Base-by-base conservation (phyloP, 2,888 invertebrate species). In the Parnassius apollo region DNA sequence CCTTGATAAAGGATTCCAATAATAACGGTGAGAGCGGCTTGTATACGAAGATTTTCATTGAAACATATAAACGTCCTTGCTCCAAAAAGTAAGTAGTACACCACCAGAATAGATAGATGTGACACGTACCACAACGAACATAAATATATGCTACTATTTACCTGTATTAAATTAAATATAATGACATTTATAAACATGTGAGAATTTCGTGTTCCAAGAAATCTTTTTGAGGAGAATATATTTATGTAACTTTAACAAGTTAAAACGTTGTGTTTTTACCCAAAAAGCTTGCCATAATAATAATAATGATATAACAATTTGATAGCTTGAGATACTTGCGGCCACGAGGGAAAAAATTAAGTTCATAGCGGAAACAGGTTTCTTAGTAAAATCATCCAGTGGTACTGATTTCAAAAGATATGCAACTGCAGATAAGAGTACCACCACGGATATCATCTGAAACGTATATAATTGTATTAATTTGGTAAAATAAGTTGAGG, bases 71-170 rank as follows among this genome's bases (percentile, higher is more conserved):
- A 22, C 0, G 65, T n/a, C 51, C 75, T 77, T 2, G 73, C 70
- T 8, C 63, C 35, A 64, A 78, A 78, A 59, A 87, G 68, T 0
- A 80, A 11, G n/a, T 65, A 65, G 70, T 81, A 86, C 2, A 83
- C 12, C 0, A 68, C 55, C 57, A 85, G 57, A 7, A 89, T 77
- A 1, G 80, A 69, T 2, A 84, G n/a, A 52, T 88, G 84, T 0
- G 88, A 88, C 2, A 77, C 71, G 67, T 75, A 81, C 88, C 87
- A 89, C 35, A 87, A 18, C 0, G 80, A 71, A 51, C 77, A 75
- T 4, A 81, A 8, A 65, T 76, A 84, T 45, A 71, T 48, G 25
- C 70, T 66, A 9, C 70, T 69, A 63, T 71, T 74, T 2, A 66
- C 65, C 84, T 84, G 72, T 12, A 61, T 53, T 59, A 45, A 8